Evolutionary conservation across 2,888 invertebrate genomes (phyloP).

Genomic region (Athripsodes cinereus): DNA sequence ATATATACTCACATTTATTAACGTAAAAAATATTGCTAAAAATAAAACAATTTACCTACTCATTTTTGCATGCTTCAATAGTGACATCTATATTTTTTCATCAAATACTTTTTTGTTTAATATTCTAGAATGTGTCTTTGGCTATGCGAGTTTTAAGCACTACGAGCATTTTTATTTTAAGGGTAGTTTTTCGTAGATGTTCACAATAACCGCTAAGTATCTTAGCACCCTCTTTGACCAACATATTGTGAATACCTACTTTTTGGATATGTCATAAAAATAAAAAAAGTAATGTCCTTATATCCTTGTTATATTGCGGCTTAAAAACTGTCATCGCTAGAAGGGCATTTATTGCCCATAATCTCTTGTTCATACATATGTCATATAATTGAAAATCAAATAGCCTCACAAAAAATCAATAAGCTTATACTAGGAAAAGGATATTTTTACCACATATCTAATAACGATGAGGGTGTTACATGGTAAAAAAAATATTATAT

Average conservation of each 20-base stretch:
- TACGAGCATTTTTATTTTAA: background rate
- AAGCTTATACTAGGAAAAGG: too few relatives aligned
- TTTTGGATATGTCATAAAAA: background rate
- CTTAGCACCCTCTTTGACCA: slow-evolving; percentile 1
- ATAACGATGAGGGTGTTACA: too few relatives aligned
- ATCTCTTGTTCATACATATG: background rate
- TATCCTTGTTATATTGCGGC: slow-evolving; percentile 1
- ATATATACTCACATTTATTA: too few relatives aligned
- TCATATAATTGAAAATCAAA: background rate
- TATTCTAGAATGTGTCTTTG: background rate
- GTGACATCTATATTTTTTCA: too few relatives aligned
- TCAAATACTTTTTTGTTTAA: too few relatives aligned
- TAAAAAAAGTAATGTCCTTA: background rate
- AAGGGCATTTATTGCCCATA: background rate
- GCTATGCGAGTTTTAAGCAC: background rate
- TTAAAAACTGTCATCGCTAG: background rate
- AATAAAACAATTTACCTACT: too few relatives aligned
- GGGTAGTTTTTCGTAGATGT: slow-evolving; percentile 1
- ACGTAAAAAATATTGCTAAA: too few relatives aligned
- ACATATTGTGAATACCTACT: background rate
- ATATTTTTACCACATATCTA: too few relatives aligned
- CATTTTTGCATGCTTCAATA: too few relatives aligned
- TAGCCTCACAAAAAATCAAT: background rate
- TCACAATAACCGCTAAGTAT: background rate
- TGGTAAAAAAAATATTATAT: too few relatives aligned